phyloP scores from a whole-genome alignment of 2,888 invertebrate genomes.

The Agrochola litura region DNA sequence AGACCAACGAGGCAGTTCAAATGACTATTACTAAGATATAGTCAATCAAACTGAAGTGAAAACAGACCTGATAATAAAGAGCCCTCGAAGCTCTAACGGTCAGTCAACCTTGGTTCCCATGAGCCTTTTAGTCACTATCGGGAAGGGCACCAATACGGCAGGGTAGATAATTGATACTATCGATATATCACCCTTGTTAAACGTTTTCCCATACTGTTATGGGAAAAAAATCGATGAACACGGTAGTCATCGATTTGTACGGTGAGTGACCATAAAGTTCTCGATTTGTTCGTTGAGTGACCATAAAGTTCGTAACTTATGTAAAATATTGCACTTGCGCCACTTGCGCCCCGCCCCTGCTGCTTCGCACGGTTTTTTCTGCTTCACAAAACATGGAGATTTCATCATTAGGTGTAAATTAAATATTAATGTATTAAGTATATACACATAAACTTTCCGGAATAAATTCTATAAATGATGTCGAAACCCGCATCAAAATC shows the following conservation, averaged over 20 bases:
- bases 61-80: slow-evolving; percentile 50
- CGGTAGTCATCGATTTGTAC: slow-evolving; percentile 32
- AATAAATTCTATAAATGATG: too few relatives aligned
- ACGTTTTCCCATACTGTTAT: slow-evolving; percentile 83
- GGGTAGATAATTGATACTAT: slow-evolving; percentile 86
- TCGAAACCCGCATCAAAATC: too few relatives aligned
- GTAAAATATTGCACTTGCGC: too few relatives aligned
- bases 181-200: slow-evolving; percentile 86
- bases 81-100: slow-evolving; percentile 52
- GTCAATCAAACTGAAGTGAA: slow-evolving; percentile 38
- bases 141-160: slow-evolving; percentile 72
- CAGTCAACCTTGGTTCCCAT: slow-evolving; percentile 72
- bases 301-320: slow-evolving; percentile 11
- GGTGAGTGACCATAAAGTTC: neutral
- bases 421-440: too few relatives aligned
- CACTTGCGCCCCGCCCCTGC: too few relatives aligned
- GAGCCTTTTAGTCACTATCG: slow-evolving; percentile 73
- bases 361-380: neutral
- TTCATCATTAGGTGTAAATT: too few relatives aligned
- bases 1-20: neutral
- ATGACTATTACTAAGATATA: slow-evolving; percentile 2
- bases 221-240: slow-evolving; percentile 69
- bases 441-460: too few relatives aligned
- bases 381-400: neutral
- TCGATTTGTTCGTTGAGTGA: slow-evolving; percentile 12